Percentiles rank a stretch among this genome's conserved stretches.
Conservation (phyloP, 2,888 invertebrate genomes). For the Cryptocheilus praepositus region DNA sequence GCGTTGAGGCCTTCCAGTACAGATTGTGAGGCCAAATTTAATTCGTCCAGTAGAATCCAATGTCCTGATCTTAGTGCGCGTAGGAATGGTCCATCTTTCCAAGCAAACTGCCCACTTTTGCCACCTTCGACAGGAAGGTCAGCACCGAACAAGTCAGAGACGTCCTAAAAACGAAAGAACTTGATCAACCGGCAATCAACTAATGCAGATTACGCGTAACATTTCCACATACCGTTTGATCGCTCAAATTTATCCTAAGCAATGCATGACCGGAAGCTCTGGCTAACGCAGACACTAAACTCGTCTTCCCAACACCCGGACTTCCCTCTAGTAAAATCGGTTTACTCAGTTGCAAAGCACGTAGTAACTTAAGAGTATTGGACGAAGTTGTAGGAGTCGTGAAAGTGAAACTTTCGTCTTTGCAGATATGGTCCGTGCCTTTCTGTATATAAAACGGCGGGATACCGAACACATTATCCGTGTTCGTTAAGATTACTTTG, state of each 20-base stretch:
- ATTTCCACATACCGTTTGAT: slow-evolving; percentile 89
- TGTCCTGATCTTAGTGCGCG: slow-evolving; percentile 93
- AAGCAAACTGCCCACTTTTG: slow-evolving; percentile 90
- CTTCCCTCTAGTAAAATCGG: slow-evolving; percentile 97
- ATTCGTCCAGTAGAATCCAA: slow-evolving; percentile 98
- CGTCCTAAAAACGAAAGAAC: slow-evolving; percentile 80
- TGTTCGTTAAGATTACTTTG: slow-evolving; percentile 3
- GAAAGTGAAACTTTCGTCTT: slow-evolving; percentile 80
- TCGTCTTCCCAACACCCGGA: slow-evolving; percentile 99
- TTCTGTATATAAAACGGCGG: slow-evolving; percentile 85
- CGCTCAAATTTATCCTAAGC: slow-evolving; percentile 96
- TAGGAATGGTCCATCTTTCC: slow-evolving; percentile 97
- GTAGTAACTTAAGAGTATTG: slow-evolving; percentile 89
- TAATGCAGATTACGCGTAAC: not conserved
- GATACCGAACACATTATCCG: slow-evolving; percentile 80
- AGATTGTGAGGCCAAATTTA: slow-evolving; percentile 98
- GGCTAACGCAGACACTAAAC: slow-evolving; percentile 93
- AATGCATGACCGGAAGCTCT: slow-evolving; percentile 88
- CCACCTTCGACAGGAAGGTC: slow-evolving; percentile 96
- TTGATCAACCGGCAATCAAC: slow-evolving; percentile 12
- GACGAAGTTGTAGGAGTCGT: slow-evolving; percentile 86
- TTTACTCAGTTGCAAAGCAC: slow-evolving; percentile 93
- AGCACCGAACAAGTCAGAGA: slow-evolving; percentile 97
- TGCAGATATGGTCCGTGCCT: slow-evolving; percentile 69
- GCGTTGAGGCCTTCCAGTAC: slow-evolving; percentile 99